Evolutionary conservation across 2,888 invertebrate species (phyloP), one percentile per base, ranked within the genome.

Genomic region (Orchestes rusci): DNA sequence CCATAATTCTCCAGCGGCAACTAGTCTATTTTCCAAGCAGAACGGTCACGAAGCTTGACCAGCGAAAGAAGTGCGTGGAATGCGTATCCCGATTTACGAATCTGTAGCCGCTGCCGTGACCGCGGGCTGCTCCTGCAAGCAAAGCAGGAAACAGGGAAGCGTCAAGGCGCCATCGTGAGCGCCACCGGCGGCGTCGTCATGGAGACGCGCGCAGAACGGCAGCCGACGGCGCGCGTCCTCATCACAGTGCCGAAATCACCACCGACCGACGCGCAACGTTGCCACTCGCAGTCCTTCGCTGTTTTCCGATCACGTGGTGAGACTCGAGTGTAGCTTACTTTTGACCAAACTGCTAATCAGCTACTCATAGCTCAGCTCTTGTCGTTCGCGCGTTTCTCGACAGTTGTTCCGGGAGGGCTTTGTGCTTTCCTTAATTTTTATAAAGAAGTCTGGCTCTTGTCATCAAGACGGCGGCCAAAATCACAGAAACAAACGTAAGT

Each of bases 121-220:
- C 39, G 27, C 44, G 40, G 40, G 44, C 45, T 29, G 43, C 41
- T 46, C 37, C 43, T 45, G 50, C 46, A 43, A 39, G 43, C 43
- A 39, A n/a, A n/a, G 23, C 23, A 5, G 23, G 10, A 10, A 10
- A 23, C 23, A 41, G 46, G 43, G 40, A 43, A 40, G 50, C 47
- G 55, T 59, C 61, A 58, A 61, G 67, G 64, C 65, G 64, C 63
- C 65, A 63, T 59, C 63, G 62, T 61, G 40, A 40, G 35, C 45
- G 64, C 61, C 63, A 63, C 62, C 63, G 59, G 62, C 61, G 62
- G 61, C 62, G 66, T 68, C 59, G 63, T 61, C 67, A 68, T 66
- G 63, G 62, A 59, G 64, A 67, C 66, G 65, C 64, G 64, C 63
- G 50, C 50, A 47, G 50, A 40, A 44, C 44, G 44, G 44, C 48